Evolutionary conservation across 1,140 invertebrate genomes (phyloP), one percentile per base, ranked within the genome.

Genomic region (Riptortus pedestris): DNA sequence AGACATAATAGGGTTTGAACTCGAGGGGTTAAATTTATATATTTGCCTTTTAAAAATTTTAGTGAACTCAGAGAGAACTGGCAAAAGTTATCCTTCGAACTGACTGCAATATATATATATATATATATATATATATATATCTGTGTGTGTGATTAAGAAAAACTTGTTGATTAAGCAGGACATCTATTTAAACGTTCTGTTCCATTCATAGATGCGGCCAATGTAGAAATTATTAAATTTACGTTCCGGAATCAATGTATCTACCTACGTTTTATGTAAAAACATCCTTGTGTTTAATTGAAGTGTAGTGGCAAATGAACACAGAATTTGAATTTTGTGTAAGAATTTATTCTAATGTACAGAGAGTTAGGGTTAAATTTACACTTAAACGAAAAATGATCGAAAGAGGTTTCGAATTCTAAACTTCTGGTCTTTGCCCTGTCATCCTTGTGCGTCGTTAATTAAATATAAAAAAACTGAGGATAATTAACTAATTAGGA

Each of bases 41-140:
- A 73, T 99, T 98, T 82, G 96, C 96, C 80, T 97, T 99, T 86
- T 99, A 98, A 91, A 75, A 72, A 61, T 45, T 20, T 43, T 47
- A 64, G 47, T 60, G 57, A 48, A 59, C 62, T 27, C 18, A 60
- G 29, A 52, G 62, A 33, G 29, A 43, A 22, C 51, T 55, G 62
- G 52, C 22, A 14, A 47, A 43, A 60, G 28, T 51, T 48, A 63
- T 48, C 31, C 18, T 28, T 52, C 48, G 65, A 63, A 58, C 51
- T 22, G 51, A 58, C 33, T 45, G 27, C 28, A 14, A 38, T 20
- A 12, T 24, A 24, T 67, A 24, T 45, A 16, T 64, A n/a, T 57
- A 57, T 66, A 59, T 20, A 57, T 27, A 38, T 22, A 45, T 51
- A 38, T 60, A 57, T 26, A n/a, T n/a, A n/a, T n/a, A n/a, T n/a